phyloP scores from a whole-genome alignment of 2,113 vertebrate species.

The Electrona antarctica region DNA sequence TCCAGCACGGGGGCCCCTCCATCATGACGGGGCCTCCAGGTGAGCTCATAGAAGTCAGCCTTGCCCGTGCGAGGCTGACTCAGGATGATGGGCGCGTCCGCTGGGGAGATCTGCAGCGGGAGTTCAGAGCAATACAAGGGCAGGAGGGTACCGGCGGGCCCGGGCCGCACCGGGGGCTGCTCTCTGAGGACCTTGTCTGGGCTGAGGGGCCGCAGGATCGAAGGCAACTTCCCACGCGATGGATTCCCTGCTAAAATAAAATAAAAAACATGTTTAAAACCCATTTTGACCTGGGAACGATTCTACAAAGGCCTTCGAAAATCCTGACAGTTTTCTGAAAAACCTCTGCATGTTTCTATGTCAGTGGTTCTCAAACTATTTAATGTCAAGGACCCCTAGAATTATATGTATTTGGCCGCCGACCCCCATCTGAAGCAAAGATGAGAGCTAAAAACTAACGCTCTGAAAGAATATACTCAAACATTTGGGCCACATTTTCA shows the following conservation, averaged over 20 bases:
- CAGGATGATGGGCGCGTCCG: slow-evolving; percentile 93
- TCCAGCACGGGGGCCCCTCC: slow-evolving; percentile 85
- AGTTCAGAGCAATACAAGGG: slow-evolving; percentile 80
- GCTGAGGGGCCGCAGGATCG: slow-evolving; percentile 70
- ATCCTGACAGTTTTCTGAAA: too few relatives aligned
- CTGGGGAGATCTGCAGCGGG: slow-evolving; percentile 77
- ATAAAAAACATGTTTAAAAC: background rate
- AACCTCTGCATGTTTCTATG: too few relatives aligned
- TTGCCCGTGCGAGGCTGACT: slow-evolving; percentile 93
- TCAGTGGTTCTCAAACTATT: too few relatives aligned
- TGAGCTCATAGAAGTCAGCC: slow-evolving; percentile 91
- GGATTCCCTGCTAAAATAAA: slow-evolving; percentile 52
- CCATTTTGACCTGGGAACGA: too few relatives aligned
- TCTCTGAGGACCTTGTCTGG: slow-evolving; percentile 81
- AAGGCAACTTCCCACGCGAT: slow-evolving; percentile 67
- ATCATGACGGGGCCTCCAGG: slow-evolving; percentile 92
- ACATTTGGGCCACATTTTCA: too few relatives aligned
- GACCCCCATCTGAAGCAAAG: too few relatives aligned
- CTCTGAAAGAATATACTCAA: too few relatives aligned
- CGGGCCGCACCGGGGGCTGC: slow-evolving; percentile 70
- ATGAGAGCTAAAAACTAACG: too few relatives aligned
- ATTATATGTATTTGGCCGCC: too few relatives aligned
- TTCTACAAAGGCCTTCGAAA: too few relatives aligned
- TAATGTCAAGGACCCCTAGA: too few relatives aligned
- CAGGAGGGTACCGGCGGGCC: slow-evolving; percentile 51